Conservation (phyloP, 2,113 vertebrate species). For the Pungitius pungitius region DNA sequence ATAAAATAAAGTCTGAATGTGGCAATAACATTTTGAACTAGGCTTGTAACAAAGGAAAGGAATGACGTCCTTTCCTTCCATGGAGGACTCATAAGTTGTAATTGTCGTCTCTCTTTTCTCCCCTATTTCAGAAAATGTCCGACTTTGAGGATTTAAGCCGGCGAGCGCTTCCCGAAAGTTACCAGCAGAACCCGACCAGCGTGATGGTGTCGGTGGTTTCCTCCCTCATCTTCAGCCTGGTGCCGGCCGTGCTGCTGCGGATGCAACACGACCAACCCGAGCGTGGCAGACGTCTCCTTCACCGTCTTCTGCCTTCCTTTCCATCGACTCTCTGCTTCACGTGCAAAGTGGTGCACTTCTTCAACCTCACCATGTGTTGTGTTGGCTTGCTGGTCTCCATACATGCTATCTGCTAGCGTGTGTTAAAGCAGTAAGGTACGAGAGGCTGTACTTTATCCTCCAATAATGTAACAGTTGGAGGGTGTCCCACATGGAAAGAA, state of each 20-base stretch:
- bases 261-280: constrained; percentile 89
- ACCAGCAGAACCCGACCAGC: constrained; percentile 85
- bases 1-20: not conserved
- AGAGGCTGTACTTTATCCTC: too few relatives aligned
- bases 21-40: not conserved
- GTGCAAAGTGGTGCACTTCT: constrained; percentile 90
- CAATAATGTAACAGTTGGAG: too few relatives aligned
- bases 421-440: too few relatives aligned
- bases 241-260: constrained; percentile 86
- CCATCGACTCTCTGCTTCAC: constrained; percentile 89
- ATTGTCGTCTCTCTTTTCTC: constrained; percentile 2
- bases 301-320: constrained; percentile 92
- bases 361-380: constrained; percentile 93
- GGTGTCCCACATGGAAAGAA: too few relatives aligned
- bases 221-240: constrained; percentile 89
- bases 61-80: not conserved
- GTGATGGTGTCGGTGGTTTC: constrained; percentile 88
- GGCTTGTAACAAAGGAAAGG: too few relatives aligned
- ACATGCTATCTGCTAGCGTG: too few relatives aligned
- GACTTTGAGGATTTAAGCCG: constrained; percentile 83
- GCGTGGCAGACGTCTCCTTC: constrained; percentile 91
- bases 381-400: too few relatives aligned
- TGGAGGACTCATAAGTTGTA: not conserved
- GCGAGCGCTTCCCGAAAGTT: constrained; percentile 81
- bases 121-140: constrained; percentile 75